Evolutionary conservation across 2,888 invertebrate species (phyloP), one percentile per base, ranked within the genome.

Genomic region (Nemotelus pantherinus): DNA sequence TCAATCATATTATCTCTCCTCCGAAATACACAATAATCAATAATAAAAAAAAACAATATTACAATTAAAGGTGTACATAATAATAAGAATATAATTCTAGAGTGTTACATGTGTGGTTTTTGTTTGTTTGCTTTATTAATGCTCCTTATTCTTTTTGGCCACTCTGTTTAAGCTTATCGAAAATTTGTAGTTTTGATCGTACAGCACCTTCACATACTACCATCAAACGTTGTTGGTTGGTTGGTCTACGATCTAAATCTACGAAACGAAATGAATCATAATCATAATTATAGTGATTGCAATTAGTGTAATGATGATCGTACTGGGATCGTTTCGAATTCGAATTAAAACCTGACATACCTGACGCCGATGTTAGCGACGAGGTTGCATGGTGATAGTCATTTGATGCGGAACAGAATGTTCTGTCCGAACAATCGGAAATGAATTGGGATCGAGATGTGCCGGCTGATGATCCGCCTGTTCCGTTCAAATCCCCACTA

Each of bases 201-300:
- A 95, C 95, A 74, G 95, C 95, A 81, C 95, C 95, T 84, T 95
- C 95, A 87, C 95, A 95, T 50, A 95, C 90, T 53, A 95, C 90
- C 84, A 92, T 91, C 81, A 95, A 89, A 65, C 94, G 88, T 83
- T 91, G 92, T 81, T 90, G 90, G 25, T 25, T 25, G 53, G 89
- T 89, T 50, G 87, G 85, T 77, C 86, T 86, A 78, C 86, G 87
- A 79, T 87, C 87, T 80, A 87, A 80, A 60, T 87, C 87, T 70
- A 70, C 70, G 10, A 87, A 85, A 81, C 87, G 87, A 78, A 87
- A 84, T 2, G 85, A 83, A 77, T 85, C 85, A 77, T 86, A 86
- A 77, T 86, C 86, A 4, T 79, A 80, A 50, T 78, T 75, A 60
- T 85, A 85, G 55, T 86, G 83, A 79, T 86, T 86, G 50, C 84